A percentile compares a stretch with the other conserved stretches of the same genome.
These are phyloP conservation scores for Xiphorhynchus elegans DNA, from an alignment of 2,113 vertebrate species.

Conservation along the genomic window DNA sequence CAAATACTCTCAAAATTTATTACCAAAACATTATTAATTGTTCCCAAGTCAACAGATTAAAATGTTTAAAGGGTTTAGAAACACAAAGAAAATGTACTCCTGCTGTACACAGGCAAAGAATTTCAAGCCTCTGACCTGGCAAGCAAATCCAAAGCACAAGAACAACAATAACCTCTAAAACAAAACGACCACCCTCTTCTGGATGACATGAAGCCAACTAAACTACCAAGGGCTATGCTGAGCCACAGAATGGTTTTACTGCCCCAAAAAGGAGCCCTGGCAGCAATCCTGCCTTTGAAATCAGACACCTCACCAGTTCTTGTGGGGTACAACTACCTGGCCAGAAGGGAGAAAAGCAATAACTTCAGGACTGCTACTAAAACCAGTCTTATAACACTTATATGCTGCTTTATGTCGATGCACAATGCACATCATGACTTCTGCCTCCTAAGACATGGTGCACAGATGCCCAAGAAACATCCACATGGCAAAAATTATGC, in stretches of 20 bases:
- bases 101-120: slow-evolving; percentile 14
- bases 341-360: background rate
- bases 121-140: background rate
- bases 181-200: background rate
- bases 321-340: background rate
- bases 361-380: background rate
- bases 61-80: background rate
- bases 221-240: background rate
- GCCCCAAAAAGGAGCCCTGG: background rate
- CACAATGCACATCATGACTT: background rate
- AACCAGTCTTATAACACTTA: background rate
- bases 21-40: background rate
- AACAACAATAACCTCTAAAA: background rate
- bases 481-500: background rate
- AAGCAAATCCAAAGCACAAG: background rate
- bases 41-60: background rate
- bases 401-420: accelerated
- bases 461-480: background rate
- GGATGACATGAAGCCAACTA: background rate
- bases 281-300: background rate
- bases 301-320: background rate
- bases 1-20: background rate
- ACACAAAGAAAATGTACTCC: background rate
- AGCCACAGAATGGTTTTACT: background rate
- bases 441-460: background rate